Base-by-base conservation (phyloP, 2,113 vertebrate genomes). In the Crotophaga sulcirostris region DNA sequence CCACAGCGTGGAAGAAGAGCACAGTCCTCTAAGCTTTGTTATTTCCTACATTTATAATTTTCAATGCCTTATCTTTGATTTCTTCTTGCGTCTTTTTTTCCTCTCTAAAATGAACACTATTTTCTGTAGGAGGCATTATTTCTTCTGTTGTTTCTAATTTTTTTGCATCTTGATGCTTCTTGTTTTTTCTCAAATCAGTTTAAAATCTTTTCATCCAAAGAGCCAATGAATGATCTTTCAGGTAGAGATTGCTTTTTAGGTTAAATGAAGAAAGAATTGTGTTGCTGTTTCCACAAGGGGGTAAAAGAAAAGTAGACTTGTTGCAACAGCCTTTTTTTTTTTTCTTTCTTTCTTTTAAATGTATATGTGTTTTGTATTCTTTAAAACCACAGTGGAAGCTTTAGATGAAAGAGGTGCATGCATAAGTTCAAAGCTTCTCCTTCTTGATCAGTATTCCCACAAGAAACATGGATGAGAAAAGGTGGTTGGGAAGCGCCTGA, bases 391-490 rank as follows among this genome's bases (percentile, higher is more conserved):
- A 89, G 56, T 44, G 75, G 40, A 95, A 93, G 16, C 25, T 96
- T 73, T 66, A 93, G 84, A 94, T 97, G 72, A 94, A 94, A 97
- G 79, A 77, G 38, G n/a, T 85, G 40, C 45, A 55, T 77, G 45
- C 58, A 14, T 54, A 88, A 94, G n/a, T 97, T 96, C 94, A 97
- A 96, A 97, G 91, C 38, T 34, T 94, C 21, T 87, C 67, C 59
- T 86, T 31, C 62, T 73, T 89, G 25, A 95, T 95, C 38, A 62
- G 42, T 87, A 95, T 93, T 96, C 94, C 92, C 93, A 58, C 7
- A 75, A 87, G 94, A 95, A 64, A 76, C 12, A 7, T 11, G 62
- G 34, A 68, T 82, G 86, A 93, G 84, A 70, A 87, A 84, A 95
- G 31, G 56, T 76, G 60, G 74, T 64, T 75, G 36, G 31, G 74